Evolutionary conservation across 2,797 vertebrate species (phyloP).

Genomic region (Apogon talboti): DNA sequence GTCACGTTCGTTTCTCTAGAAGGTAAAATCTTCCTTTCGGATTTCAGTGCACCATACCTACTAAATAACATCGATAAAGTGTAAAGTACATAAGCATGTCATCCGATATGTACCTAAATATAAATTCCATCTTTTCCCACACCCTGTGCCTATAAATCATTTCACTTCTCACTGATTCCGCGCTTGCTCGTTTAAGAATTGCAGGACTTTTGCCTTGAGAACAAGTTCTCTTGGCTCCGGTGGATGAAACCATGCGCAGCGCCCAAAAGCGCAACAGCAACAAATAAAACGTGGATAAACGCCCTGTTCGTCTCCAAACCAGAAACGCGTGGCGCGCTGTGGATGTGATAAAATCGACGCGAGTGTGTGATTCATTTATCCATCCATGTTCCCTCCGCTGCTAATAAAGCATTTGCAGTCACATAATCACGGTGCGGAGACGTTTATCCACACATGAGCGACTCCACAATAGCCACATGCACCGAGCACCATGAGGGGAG

Average conservation of each 20-base stretch:
- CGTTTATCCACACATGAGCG: conserved; percentile 54
- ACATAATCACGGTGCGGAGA: conserved; percentile 28
- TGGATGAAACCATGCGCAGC: conserved; percentile 63
- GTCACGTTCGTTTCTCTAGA: background rate
- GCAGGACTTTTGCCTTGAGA: conserved; percentile 35
- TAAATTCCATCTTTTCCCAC: background rate
- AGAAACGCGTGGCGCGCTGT: conserved; percentile 69
- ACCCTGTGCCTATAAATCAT: background rate
- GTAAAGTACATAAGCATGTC: background rate
- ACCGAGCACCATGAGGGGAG: conserved; percentile 68
- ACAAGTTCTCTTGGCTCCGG: conserved; percentile 30
- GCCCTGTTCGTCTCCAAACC: conserved; percentile 53
- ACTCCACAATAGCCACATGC: conserved; percentile 71
- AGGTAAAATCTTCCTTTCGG: background rate
- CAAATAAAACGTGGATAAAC: conserved; percentile 58
- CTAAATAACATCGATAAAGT: background rate
- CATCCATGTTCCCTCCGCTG: conserved; percentile 24
- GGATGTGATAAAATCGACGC: conserved; percentile 28
- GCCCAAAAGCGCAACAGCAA: conserved; percentile 70
- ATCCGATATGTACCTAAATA: background rate
- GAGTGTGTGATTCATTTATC: conserved; percentile 25
- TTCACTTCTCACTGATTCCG: conserved; percentile 9
- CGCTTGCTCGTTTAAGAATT: background rate
- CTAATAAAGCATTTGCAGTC: conserved; percentile 58
- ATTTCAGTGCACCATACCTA: background rate